Evolutionary conservation across 2,113 vertebrate genomes (phyloP).

Genomic region (Cephalopterus ornatus): DNA sequence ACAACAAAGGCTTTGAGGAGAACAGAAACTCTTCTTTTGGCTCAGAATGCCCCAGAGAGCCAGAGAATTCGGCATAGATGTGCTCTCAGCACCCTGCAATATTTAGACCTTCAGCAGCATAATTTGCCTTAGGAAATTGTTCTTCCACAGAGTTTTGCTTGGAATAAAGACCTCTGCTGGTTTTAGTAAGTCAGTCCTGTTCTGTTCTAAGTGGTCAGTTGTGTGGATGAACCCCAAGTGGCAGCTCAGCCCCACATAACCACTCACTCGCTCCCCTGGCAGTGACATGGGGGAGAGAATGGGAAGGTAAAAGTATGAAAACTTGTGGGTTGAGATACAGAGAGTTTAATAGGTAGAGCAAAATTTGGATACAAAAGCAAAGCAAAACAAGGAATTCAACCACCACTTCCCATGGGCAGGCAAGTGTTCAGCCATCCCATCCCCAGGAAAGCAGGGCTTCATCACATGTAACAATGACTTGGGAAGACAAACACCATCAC

Average conservation of each 20-base stretch:
- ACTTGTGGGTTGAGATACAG: not conserved
- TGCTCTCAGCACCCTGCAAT: not conserved
- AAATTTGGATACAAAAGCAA: fast-evolving
- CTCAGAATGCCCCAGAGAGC: not conserved
- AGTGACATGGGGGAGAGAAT: not conserved
- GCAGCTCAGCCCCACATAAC: not conserved
- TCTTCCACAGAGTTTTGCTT: not conserved
- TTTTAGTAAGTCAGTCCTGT: not conserved
- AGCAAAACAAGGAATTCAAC: not conserved
- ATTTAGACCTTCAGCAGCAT: not conserved
- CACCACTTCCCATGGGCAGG: not conserved
- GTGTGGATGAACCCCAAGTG: not conserved
- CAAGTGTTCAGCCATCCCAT: not conserved
- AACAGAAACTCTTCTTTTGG: not conserved
- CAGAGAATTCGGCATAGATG: not conserved
- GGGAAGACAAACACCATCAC: not conserved
- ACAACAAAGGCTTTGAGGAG: not conserved
- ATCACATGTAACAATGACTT: fast-evolving
- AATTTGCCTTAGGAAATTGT: not conserved
- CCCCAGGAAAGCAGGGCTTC: not conserved
- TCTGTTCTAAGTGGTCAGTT: not conserved
- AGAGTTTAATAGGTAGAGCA: not conserved
- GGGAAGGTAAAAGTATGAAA: not conserved
- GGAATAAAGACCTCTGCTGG: not conserved
- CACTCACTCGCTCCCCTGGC: fast-evolving